Conservation (phyloP, 2,888 invertebrate genomes). For the Lottia gigantea region DNA sequence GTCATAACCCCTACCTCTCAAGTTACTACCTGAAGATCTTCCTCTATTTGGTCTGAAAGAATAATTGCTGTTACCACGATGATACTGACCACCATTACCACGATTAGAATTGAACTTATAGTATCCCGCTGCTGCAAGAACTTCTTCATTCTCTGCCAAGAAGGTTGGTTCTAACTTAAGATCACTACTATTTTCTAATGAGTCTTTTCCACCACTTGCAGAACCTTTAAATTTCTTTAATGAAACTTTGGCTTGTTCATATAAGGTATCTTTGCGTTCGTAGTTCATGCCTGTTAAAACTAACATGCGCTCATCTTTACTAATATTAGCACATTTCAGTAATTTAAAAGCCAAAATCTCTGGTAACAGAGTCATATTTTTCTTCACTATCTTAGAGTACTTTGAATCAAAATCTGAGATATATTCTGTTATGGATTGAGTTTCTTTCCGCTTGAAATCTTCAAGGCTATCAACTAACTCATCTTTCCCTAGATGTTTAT, state of each 20-base stretch:
- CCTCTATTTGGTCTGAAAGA: not conserved
- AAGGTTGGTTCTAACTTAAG: not conserved
- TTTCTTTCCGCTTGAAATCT: not conserved
- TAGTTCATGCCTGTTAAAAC: not conserved
- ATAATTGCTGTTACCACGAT: not conserved
- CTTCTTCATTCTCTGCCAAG: constrained; percentile 4
- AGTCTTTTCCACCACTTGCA: no score
- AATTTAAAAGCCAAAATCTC: constrained; percentile 3
- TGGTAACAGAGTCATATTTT: not conserved
- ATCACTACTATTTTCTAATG: not conserved
- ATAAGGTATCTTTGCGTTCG: not conserved
- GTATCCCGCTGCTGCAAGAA: not conserved
- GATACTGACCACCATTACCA: not conserved
- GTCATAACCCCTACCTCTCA: no score
- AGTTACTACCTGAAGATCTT: not conserved
- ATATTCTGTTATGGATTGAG: not conserved
- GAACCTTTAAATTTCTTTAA: not conserved
- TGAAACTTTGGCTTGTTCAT: constrained; percentile 1
- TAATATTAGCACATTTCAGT: constrained; percentile 3
- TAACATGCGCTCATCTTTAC: not conserved
- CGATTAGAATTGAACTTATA: not conserved
- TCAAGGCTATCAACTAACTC: not conserved
- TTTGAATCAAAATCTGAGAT: constrained; percentile 9
- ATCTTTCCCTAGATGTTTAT: not conserved
- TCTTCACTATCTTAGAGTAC: not conserved